A percentile compares a stretch with the other conserved stretches of the same genome.
phyloP scores from a whole-genome alignment of 2,888 invertebrate genomes.

The Pseudanteris insignis region DNA sequence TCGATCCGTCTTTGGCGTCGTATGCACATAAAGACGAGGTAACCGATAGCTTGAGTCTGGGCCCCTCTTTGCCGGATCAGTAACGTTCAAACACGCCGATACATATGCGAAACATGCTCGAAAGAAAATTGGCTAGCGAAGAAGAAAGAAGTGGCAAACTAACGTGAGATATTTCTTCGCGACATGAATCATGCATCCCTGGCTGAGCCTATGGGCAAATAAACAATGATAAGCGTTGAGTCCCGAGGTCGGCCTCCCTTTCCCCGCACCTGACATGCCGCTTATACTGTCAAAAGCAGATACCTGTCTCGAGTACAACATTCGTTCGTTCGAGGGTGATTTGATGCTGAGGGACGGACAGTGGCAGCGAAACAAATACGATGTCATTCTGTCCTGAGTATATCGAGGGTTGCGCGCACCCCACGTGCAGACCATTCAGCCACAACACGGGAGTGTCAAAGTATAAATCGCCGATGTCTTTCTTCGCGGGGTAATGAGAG shows the following conservation, averaged over 20 bases:
- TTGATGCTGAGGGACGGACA: slow-evolving; percentile 51
- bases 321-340: slow-evolving; percentile 49
- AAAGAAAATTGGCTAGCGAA: slow-evolving; percentile 51
- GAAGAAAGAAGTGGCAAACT: slow-evolving; percentile 40
- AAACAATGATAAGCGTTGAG: slow-evolving; percentile 57
- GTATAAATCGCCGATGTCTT: no score
- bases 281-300: slow-evolving; percentile 55
- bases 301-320: slow-evolving; percentile 49
- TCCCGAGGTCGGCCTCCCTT: slow-evolving; percentile 14
- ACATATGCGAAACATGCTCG: slow-evolving; percentile 44
- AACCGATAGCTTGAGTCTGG: neutral
- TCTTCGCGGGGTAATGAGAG: no score
- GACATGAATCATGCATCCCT: slow-evolving; percentile 63
- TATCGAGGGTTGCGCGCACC: no score
- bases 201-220: slow-evolving; percentile 54
- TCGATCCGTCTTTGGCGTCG: neutral
- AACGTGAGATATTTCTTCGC: no score
- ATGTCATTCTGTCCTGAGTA: no score
- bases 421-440: no score
- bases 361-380: slow-evolving; percentile 51
- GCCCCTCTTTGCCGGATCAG: no score
- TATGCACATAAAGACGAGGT: neutral
- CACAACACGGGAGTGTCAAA: no score
- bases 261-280: slow-evolving; percentile 37
- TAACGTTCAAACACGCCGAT: slow-evolving; percentile 31